Base-by-base conservation (phyloP, 2,888 invertebrate species). In the Drosophila basisetae region DNA sequence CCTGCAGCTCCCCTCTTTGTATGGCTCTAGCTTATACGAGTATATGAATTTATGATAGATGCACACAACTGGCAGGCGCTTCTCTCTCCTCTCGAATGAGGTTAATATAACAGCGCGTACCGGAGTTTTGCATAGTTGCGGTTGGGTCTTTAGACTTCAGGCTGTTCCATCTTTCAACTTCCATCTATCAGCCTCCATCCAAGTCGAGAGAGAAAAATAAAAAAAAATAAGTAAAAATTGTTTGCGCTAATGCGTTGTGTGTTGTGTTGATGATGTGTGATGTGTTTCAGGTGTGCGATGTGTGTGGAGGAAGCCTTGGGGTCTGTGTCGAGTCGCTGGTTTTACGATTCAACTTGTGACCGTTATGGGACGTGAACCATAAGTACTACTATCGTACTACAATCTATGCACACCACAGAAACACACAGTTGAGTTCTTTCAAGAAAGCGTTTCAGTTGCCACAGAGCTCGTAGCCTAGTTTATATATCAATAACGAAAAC, bases 81-180 rank as follows among this genome's bases (percentile, higher is more conserved):
- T 28, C 18, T 50, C 25, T 39, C 39, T 75, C 52, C 25, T 39
- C 39, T 75, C 52, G 72, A 85, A 87, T 89, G 85, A 68, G 85
- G 85, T 89, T 85, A 85, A 85, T 85, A 88, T 85, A 89, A 85
- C 85, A 85, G 72, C 75, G 77, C 59, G 74, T 56, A 67, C 43
- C 54, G 41, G 80, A 64, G 68, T 73, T 84, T 84, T 84, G 84
- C 84, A 89, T 89, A 83, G 62, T 78, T 79, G 90, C 58, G 88
- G 85, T 75, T 71, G 41, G 64, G 68, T 80, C 85, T 83, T 82
- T 72, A 70, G 76, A 62, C 55, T 59, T 43, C 41, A 53, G 59
- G 47, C 52, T 67, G 33, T 58, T 43, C 43, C 47, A 47, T 47
- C 22, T 47, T 47, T 22, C 16, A 22, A 13, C 47, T 22, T 22